phyloP scores from a whole-genome alignment of 2,113 vertebrate species.

The Oriolus oriolus region DNA sequence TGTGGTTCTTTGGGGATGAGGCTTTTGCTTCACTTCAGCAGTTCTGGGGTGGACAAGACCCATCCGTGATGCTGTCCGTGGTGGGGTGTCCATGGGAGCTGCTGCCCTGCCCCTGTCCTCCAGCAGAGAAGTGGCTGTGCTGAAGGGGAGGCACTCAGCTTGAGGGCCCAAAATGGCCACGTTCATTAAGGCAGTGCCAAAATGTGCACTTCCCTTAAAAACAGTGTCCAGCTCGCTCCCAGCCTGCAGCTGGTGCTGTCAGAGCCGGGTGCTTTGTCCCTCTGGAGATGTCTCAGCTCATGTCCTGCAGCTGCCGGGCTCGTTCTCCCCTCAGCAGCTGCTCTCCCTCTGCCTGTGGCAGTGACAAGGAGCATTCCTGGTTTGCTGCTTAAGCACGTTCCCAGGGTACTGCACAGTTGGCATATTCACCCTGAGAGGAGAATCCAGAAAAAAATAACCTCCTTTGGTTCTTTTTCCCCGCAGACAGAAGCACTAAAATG shows the following conservation, averaged over 20 bases:
- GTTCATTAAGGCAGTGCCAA: background rate
- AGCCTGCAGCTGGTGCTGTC: background rate
- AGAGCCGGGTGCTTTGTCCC: background rate
- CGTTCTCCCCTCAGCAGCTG: background rate
- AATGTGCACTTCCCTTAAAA: background rate
- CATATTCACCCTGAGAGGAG: background rate
- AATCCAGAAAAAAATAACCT: background rate
- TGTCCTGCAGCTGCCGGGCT: background rate
- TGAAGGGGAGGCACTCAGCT: background rate
- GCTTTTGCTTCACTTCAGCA: background rate
- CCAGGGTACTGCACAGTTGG: background rate
- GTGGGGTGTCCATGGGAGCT: background rate
- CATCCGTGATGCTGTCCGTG: background rate
- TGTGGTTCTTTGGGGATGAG: background rate
- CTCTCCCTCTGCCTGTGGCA: background rate
- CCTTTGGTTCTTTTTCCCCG: background rate
- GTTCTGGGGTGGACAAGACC: background rate
- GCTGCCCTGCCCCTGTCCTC: background rate
- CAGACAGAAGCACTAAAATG: constrained; percentile 97
- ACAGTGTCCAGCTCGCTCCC: background rate
- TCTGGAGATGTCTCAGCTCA: background rate
- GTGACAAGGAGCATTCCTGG: background rate
- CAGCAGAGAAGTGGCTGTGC: fast-evolving
- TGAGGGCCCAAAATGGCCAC: background rate
- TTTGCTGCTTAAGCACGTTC: background rate